Evolutionary conservation across 2,797 vertebrate genomes (phyloP), one percentile per base, ranked within the genome.

Genomic region (Pangasius sanitwongsei): DNA sequence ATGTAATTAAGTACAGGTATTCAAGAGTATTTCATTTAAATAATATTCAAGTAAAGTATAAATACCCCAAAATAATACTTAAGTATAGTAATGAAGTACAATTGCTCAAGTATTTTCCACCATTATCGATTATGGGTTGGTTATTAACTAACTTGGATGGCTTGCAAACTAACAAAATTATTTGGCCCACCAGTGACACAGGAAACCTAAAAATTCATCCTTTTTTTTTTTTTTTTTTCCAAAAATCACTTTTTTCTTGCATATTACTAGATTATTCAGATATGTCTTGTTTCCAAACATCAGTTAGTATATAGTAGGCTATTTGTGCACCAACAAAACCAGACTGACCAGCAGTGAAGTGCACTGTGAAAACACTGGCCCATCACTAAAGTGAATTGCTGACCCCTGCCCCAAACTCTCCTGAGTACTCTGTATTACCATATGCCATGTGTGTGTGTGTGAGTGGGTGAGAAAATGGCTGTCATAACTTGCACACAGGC

Each of bases 401-500:
- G 50, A 34, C 50, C 77, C 50, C 77, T 20, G n/a, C 77, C 9
- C 77, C 34, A 61, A 82, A 61, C 4, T 82, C 55, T 59, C 80
- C 25, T 57, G 18, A 65, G 25, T 67, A 34, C 15, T 59, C 16
- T 63, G 57, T 81, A 63, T 87, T 63, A 65, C 25, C 65, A 72
- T 81, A 78, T 63, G 25, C 23, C 59, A 31, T 85, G 63, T 57
- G 18, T 72, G 70, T 37, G 70, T 41, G 70, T 44, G 23, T 11
- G 34, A 87, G 82, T 78, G 83, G 41, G 85, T 87, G 85, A 82
- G 78, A 81, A 67, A 87, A 34, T 81, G 72, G 57, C 37, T 77
- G 70, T 44, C 34, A 85, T 50, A 85, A 69, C 41, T 70, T 6
- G 8, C 67, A 48, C 59, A 75, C 57, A 86, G 37, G 61, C 16